phyloP scores from a whole-genome alignment of 1,140 invertebrate genomes.

The Leptopilina boulardi region DNA sequence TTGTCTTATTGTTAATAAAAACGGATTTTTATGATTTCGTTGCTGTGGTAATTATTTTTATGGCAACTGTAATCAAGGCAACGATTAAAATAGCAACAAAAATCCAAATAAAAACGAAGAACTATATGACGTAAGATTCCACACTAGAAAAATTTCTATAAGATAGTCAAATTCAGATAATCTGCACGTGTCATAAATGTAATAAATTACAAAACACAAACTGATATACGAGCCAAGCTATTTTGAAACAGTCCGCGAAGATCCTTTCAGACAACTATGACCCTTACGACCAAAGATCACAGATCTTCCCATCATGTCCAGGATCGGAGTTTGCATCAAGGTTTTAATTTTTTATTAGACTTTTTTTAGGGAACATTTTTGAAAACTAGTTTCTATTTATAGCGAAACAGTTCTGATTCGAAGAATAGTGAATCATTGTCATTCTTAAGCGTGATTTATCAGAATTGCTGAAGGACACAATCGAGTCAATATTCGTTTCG shows the following conservation, averaged over 20 bases:
- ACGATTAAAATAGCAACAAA: no score
- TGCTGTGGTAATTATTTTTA: no score
- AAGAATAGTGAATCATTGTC: not conserved
- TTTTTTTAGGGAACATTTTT: not conserved
- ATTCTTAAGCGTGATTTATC: not conserved
- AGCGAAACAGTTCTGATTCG: not conserved
- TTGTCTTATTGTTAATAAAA: no score
- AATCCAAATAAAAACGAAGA: no score
- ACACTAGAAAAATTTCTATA: no score
- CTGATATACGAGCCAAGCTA: not conserved
- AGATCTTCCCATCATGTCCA: not conserved
- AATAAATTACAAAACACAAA: not conserved
- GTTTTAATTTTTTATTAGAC: not conserved
- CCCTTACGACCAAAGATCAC: slow-evolving; percentile 25
- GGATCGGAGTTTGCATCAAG: not conserved
- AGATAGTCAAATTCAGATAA: no score
- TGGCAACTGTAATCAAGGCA: no score
- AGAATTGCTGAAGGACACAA: not conserved
- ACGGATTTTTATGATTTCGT: no score
- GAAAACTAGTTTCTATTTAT: not conserved
- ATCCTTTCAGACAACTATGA: not conserved
- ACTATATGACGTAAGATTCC: no score
- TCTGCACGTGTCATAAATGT: not conserved
- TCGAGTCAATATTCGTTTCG: not conserved
- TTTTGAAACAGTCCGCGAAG: slow-evolving; percentile 4